A percentile compares a stretch with the other conserved stretches of the same genome.
Conservation (phyloP, 2,113 vertebrate genomes). For the Pseudorasbora parva region DNA sequence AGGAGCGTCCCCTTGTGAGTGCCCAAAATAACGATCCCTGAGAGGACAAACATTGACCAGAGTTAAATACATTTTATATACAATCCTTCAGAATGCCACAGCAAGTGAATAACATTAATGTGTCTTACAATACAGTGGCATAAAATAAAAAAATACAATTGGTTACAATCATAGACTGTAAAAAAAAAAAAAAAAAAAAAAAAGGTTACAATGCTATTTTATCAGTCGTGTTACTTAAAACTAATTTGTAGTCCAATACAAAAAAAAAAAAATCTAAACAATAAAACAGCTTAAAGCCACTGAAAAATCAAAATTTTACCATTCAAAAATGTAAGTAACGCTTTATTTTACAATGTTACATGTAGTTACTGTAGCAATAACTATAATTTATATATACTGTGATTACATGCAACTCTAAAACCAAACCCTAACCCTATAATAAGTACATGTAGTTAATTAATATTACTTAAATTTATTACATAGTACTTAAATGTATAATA, state of each 20-base stretch:
- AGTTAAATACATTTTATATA: background rate
- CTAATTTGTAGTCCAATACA: background rate
- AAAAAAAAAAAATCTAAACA: background rate
- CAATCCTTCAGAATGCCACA: background rate
- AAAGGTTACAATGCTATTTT: background rate
- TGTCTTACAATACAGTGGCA: background rate
- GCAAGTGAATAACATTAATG: background rate
- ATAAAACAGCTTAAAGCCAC: background rate
- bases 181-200: no score
- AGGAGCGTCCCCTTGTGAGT: conserved; percentile 73
- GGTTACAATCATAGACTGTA: no score
- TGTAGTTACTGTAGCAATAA: no score
- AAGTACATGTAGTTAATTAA: no score
- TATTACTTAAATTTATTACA: no score
- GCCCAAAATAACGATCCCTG: conserved; percentile 83
- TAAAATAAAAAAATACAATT: background rate
- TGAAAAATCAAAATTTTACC: background rate
- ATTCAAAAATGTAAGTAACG: no score
- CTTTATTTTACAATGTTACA: no score
- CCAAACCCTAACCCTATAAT: no score
- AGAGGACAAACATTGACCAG: conserved; percentile 15
- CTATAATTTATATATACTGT: no score
- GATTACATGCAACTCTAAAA: no score
- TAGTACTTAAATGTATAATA: no score
- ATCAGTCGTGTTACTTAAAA: background rate